Evolutionary conservation across 2,113 vertebrate genomes (phyloP), one percentile per base, ranked within the genome.

Genomic region (Coracopsis vasa): DNA sequence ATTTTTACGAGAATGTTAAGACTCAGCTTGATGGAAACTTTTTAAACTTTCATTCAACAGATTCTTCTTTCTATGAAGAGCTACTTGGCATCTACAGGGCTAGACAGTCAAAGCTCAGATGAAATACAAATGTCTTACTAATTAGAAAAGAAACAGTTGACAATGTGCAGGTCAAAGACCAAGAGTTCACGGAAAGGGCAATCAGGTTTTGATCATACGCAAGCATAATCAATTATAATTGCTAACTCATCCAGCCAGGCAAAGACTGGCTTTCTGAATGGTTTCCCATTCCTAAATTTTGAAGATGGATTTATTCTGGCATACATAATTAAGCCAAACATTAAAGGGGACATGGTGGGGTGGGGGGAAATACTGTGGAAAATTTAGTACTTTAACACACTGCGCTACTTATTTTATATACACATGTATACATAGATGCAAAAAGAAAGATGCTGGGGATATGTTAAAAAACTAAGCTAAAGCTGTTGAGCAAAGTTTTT

Each of bases 221-320:
- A 92, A 86, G 79, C 15, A 5, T 86, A 95, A 91, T 90, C 73
- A 95, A 91, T 90, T 96, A 61, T 74, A 96, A 93, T 74, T 95
- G 73, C 72, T 94, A 97, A 95, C 79, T 75, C 88, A 94, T 64
- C 64, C 92, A 96, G 89, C 64, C 91, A 90, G 92, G 94, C 90
- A 88, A 97, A 97, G 51, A 21, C 58, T 91, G 86, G 78, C 78
- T 96, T 96, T 93, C 91, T 77, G 80, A 69, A 56, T 60, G 74
- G 54, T 77, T 93, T 47, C 21, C 21, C 18, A 88, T 86, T 95
- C 80, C 88, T 91, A 93, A 44, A 58, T 94, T 97, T 89, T 96
- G 77, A 97, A 95, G 84, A 97, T 50, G 75, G 79, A 96, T 97
- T 97, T 96, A 94, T 97, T 95, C 90, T 92, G 83, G 81, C 45